Base-by-base conservation (phyloP, 1,140 invertebrate genomes). In the Campoletis sonorensis region DNA sequence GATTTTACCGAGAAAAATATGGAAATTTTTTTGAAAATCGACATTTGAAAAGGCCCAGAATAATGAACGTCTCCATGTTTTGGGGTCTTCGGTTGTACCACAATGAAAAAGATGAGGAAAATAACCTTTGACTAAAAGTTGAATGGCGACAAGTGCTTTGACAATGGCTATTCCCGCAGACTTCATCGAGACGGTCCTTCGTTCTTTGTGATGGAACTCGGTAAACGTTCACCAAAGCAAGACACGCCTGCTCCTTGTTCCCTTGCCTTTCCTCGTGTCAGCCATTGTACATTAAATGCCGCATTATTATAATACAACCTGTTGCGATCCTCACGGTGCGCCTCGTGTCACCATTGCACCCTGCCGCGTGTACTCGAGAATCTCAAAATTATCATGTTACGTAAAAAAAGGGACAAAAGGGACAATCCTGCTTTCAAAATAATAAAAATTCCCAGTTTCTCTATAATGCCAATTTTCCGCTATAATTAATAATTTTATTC, bases 131-230 rank as follows among this genome's bases (percentile, higher is more conserved):
- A 67, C 18, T 80, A 21, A 13, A 5, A 58, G n/a, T 61, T 72
- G 67, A 71, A 70, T 70, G 54, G 79, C 45, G 75, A 81, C 80
- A 81, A 81, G 80, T 81, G 75, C 67, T 51, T 8, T 33, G 75
- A 77, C 75, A 77, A 79, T 79, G 40, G 64, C 40, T 11, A 70
- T 64, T 40, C 61, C 64, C 54, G 64, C 78, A 79, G 78, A 79
- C 45, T 79, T 64, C 68, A 30, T 79, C 64, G 49, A 79, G 78
- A 61, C 49, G 78, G 51, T 79, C 78, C 78, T 79, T 79, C 70
- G 70, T 79, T 37, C 49, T 79, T n/a, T 7, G 16, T 10, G 64
- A 61, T 64, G 75, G 75, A 18, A 54, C 75, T 77, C 51, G 75
- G 75, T 64, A 64, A 77, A 64, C 33, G 75, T 49, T 27, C 72